phyloP scores from a whole-genome alignment of 2,888 invertebrate genomes.

The Embidobia sp. region DNA sequence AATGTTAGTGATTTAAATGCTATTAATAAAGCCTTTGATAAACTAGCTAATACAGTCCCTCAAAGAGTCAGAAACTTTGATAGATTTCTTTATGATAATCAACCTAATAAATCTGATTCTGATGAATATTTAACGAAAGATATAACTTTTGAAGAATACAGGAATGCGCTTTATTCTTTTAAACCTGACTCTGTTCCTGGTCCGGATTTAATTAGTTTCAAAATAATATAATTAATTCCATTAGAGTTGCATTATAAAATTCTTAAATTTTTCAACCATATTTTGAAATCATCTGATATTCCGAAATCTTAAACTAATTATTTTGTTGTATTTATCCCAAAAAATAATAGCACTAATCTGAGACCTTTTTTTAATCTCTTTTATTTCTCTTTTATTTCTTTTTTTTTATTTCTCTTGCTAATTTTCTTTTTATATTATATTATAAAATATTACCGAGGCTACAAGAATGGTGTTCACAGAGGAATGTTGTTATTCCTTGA shows the following conservation, averaged over 20 bases:
- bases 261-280: constrained; percentile 4
- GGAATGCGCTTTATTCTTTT: constrained; percentile 18
- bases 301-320: constrained; percentile 15
- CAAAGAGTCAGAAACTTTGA: not conserved
- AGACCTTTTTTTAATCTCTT: no score
- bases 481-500: constrained; percentile 19
- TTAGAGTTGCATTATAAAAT: not conserved
- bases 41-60: not conserved
- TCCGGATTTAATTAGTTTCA: not conserved
- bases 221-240: no score
- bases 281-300: no score
- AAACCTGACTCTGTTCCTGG: not conserved
- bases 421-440: no score
- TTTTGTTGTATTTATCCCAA: constrained; percentile 18
- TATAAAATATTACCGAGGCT: no score
- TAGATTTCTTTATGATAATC: not conserved
- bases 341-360: not conserved
- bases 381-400: no score
- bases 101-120: not conserved
- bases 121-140: no score
- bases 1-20: not conserved
- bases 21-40: not conserved
- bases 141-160: constrained; percentile 6
- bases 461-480: constrained; percentile 55
- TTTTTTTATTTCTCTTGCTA: no score